A percentile compares a stretch with the other conserved stretches of the same genome.
Evolutionary conservation across 2,797 vertebrate genomes (phyloP).

Genomic region (Notolabrus celidotus): DNA sequence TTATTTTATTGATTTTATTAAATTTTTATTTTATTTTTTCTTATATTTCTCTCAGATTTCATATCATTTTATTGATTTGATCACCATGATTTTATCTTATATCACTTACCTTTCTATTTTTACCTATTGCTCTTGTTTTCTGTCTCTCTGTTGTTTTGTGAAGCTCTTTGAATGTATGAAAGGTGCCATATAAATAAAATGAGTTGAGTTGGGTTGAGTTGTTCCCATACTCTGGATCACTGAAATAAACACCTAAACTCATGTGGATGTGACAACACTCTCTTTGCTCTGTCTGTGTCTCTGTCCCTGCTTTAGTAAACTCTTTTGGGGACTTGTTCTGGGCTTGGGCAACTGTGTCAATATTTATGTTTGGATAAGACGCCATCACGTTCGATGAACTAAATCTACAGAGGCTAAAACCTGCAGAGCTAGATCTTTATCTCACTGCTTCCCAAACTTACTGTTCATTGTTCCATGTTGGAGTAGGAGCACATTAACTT

Average conservation of each 20-base stretch:
- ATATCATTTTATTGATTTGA: too few species aligned
- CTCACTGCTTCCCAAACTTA: background rate
- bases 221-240: constrained; percentile 10
- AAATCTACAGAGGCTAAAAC: background rate
- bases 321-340: constrained; percentile 9
- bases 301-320: constrained; percentile 13
- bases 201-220: too few species aligned
- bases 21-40: too few species aligned
- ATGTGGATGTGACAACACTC: constrained; percentile 25
- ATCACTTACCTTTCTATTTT: too few species aligned
- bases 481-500: too few species aligned
- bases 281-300: constrained; percentile 1
- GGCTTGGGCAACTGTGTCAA: constrained; percentile 33
- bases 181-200: too few species aligned
- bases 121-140: too few species aligned
- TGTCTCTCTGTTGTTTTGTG: too few species aligned
- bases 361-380: constrained; percentile 15
- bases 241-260: constrained; percentile 29
- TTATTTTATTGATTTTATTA: too few species aligned
- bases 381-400: background rate
- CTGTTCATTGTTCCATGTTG: background rate
- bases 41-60: too few species aligned
- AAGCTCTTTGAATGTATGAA: too few species aligned
- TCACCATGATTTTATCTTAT: too few species aligned
- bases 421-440: background rate